phyloP scores from a whole-genome alignment of 2,113 vertebrate species.

The Alosa alosa region DNA sequence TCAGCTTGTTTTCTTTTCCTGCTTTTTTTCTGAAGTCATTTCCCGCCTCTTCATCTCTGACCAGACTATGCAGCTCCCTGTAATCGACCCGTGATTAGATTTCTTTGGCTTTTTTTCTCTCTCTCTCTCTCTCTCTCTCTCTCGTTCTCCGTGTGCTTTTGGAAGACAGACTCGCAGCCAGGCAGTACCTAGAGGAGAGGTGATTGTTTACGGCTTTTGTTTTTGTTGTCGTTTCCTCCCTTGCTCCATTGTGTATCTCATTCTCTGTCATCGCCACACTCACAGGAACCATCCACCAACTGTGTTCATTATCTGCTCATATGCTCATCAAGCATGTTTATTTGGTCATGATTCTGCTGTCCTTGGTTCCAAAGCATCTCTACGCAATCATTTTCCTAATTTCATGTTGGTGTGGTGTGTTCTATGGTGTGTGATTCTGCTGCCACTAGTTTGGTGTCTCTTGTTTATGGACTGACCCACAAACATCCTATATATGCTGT shows the following conservation, averaged over 20 bases:
- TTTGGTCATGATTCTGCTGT: neutral
- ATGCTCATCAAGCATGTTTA: neutral
- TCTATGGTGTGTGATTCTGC: neutral
- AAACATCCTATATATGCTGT: neutral
- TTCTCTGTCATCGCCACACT: neutral
- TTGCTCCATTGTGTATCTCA: neutral
- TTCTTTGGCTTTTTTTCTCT: neutral
- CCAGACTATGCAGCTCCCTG: neutral
- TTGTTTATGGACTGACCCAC: neutral
- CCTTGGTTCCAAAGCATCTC: neutral
- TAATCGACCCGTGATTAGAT: conserved; percentile 8
- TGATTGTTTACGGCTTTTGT: conserved; percentile 28
- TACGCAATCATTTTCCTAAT: neutral
- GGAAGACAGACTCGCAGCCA: conserved; percentile 28
- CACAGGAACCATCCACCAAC: neutral
- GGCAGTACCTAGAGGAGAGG: conserved; percentile 33
- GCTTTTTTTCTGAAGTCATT: neutral
- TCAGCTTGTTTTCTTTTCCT: conserved; percentile 5
- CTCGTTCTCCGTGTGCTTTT: neutral
- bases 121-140: neutral
- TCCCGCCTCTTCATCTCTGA: neutral
- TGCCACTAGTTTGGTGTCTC: neutral
- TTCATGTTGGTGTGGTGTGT: neutral
- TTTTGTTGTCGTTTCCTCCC: neutral
- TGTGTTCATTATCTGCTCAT: neutral